phyloP scores from a whole-genome alignment of 2,888 invertebrate genomes.

The Ischnura elegans region DNA sequence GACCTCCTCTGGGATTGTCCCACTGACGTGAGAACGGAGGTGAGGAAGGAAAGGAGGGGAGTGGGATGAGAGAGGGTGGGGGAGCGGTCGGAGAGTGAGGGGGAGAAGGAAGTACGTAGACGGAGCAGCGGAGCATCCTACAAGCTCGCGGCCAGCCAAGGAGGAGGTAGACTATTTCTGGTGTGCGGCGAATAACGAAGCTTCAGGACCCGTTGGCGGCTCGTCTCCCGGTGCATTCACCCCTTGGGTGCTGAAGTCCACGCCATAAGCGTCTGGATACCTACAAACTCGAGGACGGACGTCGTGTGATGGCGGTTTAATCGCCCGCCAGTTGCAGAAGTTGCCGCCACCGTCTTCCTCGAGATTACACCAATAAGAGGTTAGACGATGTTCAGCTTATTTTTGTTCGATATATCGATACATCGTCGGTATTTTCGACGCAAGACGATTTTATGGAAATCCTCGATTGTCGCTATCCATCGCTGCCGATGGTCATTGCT shows the following conservation, averaged over 20 bases:
- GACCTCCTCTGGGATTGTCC: slow-evolving; percentile 1
- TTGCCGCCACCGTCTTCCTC: not conserved
- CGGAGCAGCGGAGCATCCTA: not conserved
- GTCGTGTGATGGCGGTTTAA: not conserved
- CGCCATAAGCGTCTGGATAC: no score
- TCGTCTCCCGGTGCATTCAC: not conserved
- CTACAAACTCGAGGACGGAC: not conserved
- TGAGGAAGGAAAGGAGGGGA: not conserved
- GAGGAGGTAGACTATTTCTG: not conserved
- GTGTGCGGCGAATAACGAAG: not conserved
- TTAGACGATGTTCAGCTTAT: no score
- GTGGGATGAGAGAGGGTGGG: not conserved
- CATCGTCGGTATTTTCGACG: no score
- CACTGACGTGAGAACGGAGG: not conserved
- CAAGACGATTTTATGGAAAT: no score
- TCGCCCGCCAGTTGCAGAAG: not conserved
- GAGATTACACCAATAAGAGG: not conserved
- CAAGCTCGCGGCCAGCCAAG: not conserved
- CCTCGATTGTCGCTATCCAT: no score
- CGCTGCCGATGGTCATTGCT: no score
- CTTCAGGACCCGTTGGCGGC: not conserved
- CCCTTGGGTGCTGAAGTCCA: not conserved
- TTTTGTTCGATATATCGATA: no score
- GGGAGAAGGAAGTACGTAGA: not conserved
- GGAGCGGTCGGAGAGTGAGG: not conserved